Conservation (phyloP, 1,140 invertebrate genomes). For the Hyles euphorbiae region DNA sequence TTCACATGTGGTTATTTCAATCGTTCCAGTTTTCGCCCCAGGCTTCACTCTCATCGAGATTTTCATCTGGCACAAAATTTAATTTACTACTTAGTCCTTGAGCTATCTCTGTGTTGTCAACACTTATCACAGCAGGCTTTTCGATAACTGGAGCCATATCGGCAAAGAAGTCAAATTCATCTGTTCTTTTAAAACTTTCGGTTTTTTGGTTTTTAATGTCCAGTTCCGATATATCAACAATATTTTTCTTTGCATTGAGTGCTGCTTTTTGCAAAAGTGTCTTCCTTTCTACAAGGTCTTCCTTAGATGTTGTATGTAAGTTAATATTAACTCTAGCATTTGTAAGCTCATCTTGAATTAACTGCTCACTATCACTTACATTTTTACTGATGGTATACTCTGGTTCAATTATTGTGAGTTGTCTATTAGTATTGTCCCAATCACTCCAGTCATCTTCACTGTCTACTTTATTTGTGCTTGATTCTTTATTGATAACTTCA, state of each 20-base stretch:
- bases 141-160: conserved; percentile 90
- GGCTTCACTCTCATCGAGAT: conserved; percentile 49
- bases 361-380: conserved; percentile 5
- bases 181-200: conserved; percentile 50
- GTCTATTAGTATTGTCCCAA: conserved; percentile 79
- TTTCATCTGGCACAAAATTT: conserved; percentile 61
- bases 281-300: conserved; percentile 26
- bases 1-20: conserved; percentile 22
- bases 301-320: conserved; percentile 7
- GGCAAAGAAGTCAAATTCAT: conserved; percentile 86
- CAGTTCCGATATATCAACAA: conserved; percentile 80
- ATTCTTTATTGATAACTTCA: conserved; percentile 50
- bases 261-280: conserved; percentile 58
- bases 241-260: conserved; percentile 68
- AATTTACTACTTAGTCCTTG: conserved; percentile 59
- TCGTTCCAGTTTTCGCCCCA: conserved; percentile 72
- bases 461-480: conserved; percentile 23
- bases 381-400: conserved; percentile 5
- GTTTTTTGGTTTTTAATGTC: conserved; percentile 84
- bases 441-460: conserved; percentile 83
- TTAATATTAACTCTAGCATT: neutral
- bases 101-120: conserved; percentile 29
- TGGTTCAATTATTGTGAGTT: conserved; percentile 17
- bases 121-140: conserved; percentile 73
- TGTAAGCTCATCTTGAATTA: conserved; percentile 3